Percentiles rank a stretch among this genome's conserved stretches.
Conservation (phyloP, 2,797 vertebrate genomes). For the Pyrocephalus nanus region DNA sequence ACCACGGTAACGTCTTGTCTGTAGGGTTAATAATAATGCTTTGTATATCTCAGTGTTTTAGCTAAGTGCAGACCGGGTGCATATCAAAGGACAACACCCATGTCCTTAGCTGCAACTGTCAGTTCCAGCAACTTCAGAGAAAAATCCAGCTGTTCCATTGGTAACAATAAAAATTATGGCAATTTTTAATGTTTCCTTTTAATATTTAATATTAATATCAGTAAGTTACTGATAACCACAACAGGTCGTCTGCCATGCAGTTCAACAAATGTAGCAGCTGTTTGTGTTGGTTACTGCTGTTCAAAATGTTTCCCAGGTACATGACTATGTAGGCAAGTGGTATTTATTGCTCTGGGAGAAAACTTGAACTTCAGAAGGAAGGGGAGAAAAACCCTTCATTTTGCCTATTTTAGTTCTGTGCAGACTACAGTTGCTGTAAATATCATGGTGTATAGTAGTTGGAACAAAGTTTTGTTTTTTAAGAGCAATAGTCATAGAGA, state of each 20-base stretch:
- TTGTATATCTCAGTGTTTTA: neutral
- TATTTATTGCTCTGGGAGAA: neutral
- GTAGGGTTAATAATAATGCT: neutral
- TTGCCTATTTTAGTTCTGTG: neutral
- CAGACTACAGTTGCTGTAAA: neutral
- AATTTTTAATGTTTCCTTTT: neutral
- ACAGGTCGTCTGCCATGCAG: neutral
- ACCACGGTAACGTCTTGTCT: neutral
- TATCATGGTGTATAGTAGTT: neutral
- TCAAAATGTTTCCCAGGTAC: neutral
- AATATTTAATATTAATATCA: too few relatives aligned
- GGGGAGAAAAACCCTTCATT: neutral
- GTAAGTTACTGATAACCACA: neutral
- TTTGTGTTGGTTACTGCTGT: neutral
- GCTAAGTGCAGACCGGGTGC: fast-evolving
- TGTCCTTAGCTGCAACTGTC: neutral
- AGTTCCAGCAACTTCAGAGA: neutral
- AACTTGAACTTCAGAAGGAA: neutral
- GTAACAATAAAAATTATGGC: neutral
- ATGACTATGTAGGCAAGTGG: neutral
- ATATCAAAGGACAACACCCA: fast-evolving
- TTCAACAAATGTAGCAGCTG: neutral
- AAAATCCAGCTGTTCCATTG: neutral
- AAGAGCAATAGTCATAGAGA: neutral
- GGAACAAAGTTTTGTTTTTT: neutral